Evolutionary conservation across 2,888 invertebrate genomes (phyloP).

Genomic region (Cacoxenus indagator): DNA sequence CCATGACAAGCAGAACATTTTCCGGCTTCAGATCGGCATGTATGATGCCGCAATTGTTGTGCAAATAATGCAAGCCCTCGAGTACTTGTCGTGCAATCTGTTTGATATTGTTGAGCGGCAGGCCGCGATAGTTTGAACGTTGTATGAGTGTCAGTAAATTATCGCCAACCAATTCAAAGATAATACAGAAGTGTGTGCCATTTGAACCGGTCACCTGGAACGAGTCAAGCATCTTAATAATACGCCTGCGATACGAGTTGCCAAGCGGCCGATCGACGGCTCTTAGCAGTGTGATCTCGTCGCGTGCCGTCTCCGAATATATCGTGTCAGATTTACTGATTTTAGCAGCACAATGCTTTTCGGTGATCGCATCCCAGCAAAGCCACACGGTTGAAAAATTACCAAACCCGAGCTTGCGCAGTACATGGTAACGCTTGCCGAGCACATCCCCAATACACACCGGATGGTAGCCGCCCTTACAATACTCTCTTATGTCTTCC

Average conservation of each 20-base stretch:
- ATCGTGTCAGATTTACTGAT: slow-evolving; percentile 98
- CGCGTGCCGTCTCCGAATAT: slow-evolving; percentile 98
- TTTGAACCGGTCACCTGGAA: slow-evolving; percentile 97
- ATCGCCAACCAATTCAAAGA: slow-evolving; percentile 98
- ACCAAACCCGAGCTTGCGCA: slow-evolving; percentile 88
- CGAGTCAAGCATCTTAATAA: slow-evolving; percentile 96
- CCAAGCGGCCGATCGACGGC: slow-evolving; percentile 89
- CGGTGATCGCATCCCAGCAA: slow-evolving; percentile 94
- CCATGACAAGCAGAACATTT: slow-evolving; percentile 93
- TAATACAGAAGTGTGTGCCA: slow-evolving; percentile 98
- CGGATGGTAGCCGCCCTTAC: slow-evolving; percentile 97
- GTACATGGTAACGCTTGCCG: slow-evolving; percentile 67
- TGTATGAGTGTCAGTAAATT: slow-evolving; percentile 97
- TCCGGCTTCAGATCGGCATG: slow-evolving; percentile 95
- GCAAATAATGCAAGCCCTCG: slow-evolving; percentile 95
- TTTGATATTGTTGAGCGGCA: slow-evolving; percentile 94
- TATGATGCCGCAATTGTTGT: slow-evolving; percentile 95
- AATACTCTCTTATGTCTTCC: slow-evolving; percentile 84
- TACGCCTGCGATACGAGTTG: slow-evolving; percentile 94
- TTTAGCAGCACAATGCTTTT: slow-evolving; percentile 96
- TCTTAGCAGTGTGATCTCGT: slow-evolving; percentile 96
- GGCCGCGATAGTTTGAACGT: slow-evolving; percentile 96
- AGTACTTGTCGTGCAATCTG: slow-evolving; percentile 95
- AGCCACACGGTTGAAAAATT: slow-evolving; percentile 99
- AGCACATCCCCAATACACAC: slow-evolving; percentile 96